Evolutionary conservation across 1,140 invertebrate species (phyloP), one percentile per base, ranked within the genome.

Genomic region (Oryctes rhinoceros): DNA sequence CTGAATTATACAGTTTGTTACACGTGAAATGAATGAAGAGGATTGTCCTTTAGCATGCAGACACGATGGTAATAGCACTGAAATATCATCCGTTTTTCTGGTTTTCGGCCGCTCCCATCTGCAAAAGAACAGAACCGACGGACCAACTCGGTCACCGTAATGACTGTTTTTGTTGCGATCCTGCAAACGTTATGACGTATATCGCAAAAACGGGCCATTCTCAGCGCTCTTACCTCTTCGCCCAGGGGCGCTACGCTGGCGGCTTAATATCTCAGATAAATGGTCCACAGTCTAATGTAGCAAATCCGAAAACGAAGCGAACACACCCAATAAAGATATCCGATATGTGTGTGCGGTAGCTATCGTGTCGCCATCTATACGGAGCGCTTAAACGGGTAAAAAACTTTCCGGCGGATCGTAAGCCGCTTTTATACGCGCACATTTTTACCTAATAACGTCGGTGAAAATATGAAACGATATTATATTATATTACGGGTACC

Each of bases 391-490:
- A 53, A 18, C 49, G 13, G 49, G n/a, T 1, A 53, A 53, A 53
- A 53, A 53, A 53, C 49, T 53, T 53, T 15, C 39, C n/a, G n/a
- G 13, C n/a, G n/a, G 13, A 13, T 15, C n/a, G 49, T 53, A 53
- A 53, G 49, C 49, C 49, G 11, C 49, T 53, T 44, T 53, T 53
- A 53, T 53, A 4, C n/a, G 49, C 49, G 49, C 49, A 53, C 49
- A 53, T 53, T 53, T 53, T 53, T 53, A 53, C 49, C 49, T 53
- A 15, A 53, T 53, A 53, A 53, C 49, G n/a, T 53, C 49, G 49
- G 49, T 13, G 49, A 53, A 53, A 53, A 53, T 53, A 53, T 53
- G 49, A 53, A 53, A 53, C n/a, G 49, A 53, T 53, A 53, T 53
- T 53, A 53, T 53, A 53, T 53, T 53, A 53, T 53, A 53, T 53